Evolutionary conservation across 2,113 vertebrate species (phyloP), one percentile per base, ranked within the genome.

Genomic region (Tetrao urogallus): DNA sequence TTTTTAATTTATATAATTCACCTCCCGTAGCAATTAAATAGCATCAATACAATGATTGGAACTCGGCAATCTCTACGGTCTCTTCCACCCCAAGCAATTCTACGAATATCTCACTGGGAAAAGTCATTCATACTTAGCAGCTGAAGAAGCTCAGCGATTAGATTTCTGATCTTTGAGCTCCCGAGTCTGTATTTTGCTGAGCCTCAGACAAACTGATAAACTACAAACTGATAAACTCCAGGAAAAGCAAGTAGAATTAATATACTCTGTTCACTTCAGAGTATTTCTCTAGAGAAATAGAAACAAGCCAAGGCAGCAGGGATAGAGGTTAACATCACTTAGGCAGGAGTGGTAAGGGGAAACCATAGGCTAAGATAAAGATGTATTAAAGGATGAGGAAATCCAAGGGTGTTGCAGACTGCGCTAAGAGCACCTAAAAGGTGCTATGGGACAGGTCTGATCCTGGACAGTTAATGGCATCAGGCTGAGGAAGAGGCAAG

Each of bases 371-470:
- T 27, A 83, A 60, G 14, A 52, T 3, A 38, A 71, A 84, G 36
- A 32, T 5, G 32, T 64, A 7, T 1, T 43, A 40, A 84, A 84
- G 58, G 28, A 21, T 11, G 13, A 45, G 27, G 30, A 79, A 85
- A n/a, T 47, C 57, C 13, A 61, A 57, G 15, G 27, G 3, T 43
- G 8, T 32, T 71, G 12, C 18, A 50, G 74, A 71, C 11, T 19
- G 42, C 0, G 0, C 24, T 42, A 28, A 48, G 14, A 8, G 34
- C 19, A 66, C 20, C n/a, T 60, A 30, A 7, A 58, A 82, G n/a
- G 32, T 72, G 13, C 15, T 72, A 13, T 9, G 56, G 50, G 30
- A 21, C 11, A 3, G 20, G 8, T 27, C 8, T 56, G 11, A 10
- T 66, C 28, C 48, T 42, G n/a, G 12, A 15, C 25, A 54, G 8